Evolutionary conservation across 2,113 vertebrate species (phyloP).

Genomic region (Hoplias malabaricus): DNA sequence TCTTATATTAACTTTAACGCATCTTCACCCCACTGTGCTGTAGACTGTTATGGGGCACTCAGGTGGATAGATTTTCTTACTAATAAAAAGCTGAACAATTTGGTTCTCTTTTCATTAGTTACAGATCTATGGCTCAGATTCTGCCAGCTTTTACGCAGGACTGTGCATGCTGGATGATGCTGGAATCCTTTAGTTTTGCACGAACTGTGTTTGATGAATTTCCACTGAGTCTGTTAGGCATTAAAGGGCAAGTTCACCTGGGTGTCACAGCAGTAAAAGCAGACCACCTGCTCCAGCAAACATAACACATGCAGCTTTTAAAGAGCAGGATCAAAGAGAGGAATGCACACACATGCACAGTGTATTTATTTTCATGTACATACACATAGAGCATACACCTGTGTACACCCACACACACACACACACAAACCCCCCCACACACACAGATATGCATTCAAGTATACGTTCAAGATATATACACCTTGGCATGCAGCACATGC

Average conservation of each 20-base stretch:
- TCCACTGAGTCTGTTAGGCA: constrained; percentile 35
- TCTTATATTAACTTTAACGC: no score
- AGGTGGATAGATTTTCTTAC: background rate
- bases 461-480: no score
- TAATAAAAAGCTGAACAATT: constrained; percentile 28
- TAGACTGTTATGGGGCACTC: no score
- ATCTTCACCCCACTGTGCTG: no score
- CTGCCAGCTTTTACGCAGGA: background rate
- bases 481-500: no score
- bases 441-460: constrained; percentile 8
- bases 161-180: background rate
- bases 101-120: constrained; percentile 20
- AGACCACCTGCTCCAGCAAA: constrained; percentile 62
- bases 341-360: background rate
- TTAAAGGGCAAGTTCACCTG: constrained; percentile 25
- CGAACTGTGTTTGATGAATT: constrained; percentile 27
- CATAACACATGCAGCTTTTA: constrained; percentile 55
- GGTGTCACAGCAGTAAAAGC: constrained; percentile 25
- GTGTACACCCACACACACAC: background rate
- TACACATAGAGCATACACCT: no score
- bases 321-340: background rate
- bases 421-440: background rate
- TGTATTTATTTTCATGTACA: no score
- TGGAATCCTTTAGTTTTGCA: constrained; percentile 38
- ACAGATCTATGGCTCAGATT: background rate